Percentiles rank a stretch among this genome's conserved stretches.
phyloP scores from a whole-genome alignment of 2,888 invertebrate genomes.

The Chloroclystis v-ata region DNA sequence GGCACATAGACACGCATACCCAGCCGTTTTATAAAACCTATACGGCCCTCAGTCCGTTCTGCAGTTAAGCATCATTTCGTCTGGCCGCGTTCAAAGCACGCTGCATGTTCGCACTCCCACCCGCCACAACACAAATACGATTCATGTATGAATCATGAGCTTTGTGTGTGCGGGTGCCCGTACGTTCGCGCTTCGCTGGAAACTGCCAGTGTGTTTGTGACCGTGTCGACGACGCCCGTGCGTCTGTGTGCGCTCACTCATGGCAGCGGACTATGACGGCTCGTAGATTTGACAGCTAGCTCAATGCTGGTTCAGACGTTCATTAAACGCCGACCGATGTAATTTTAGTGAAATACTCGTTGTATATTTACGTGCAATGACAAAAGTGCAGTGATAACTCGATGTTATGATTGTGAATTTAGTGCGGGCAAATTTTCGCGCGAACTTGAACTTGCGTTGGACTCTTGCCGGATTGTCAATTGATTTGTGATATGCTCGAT shows the following conservation, averaged over 20 bases:
- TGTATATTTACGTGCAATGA: slow-evolving; percentile 57
- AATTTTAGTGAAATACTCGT: slow-evolving; percentile 69
- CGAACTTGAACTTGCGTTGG: slow-evolving; percentile 60
- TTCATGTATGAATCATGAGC: slow-evolving; percentile 65
- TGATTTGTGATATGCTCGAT: slow-evolving; percentile 66
- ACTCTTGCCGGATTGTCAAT: slow-evolving; percentile 50
- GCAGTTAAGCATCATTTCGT: slow-evolving; percentile 74
- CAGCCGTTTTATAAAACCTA: slow-evolving; percentile 71
- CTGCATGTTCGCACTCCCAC: slow-evolving; percentile 78
- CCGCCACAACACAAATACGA: slow-evolving; percentile 65
- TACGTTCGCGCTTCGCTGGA: slow-evolving; percentile 68
- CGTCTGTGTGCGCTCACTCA: slow-evolving; percentile 71
- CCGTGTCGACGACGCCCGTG: slow-evolving; percentile 60
- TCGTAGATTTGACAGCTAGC: slow-evolving; percentile 80
- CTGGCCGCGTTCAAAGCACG: slow-evolving; percentile 74
- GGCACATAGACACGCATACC: slow-evolving; percentile 66
- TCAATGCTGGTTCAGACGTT: slow-evolving; percentile 79
- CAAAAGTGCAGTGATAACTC: slow-evolving; percentile 43
- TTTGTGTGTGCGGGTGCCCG: slow-evolving; percentile 58
- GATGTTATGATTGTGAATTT: slow-evolving; percentile 37
- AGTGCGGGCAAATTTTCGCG: slow-evolving; percentile 52
- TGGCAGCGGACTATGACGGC: slow-evolving; percentile 79
- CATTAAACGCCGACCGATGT: slow-evolving; percentile 71
- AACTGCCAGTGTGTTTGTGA: slow-evolving; percentile 73
- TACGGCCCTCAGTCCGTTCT: slow-evolving; percentile 60